Conservation (phyloP, 2,888 invertebrate genomes). For the Napeogenes inachia region DNA sequence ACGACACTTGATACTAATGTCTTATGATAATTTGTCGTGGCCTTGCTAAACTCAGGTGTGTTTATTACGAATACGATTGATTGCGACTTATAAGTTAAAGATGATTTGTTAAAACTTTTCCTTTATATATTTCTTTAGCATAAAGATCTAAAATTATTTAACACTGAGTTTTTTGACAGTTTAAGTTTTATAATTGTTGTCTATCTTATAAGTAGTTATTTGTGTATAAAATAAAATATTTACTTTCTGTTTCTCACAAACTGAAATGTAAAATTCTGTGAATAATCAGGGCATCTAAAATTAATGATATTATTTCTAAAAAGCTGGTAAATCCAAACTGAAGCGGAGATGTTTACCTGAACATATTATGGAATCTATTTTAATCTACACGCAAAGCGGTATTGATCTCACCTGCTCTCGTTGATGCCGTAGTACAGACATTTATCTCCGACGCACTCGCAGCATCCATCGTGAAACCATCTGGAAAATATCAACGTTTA, state of each 20-base stretch:
- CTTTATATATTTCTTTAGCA: too few species aligned
- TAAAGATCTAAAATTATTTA: too few species aligned
- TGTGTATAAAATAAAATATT: too few species aligned
- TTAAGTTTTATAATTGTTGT: too few species aligned
- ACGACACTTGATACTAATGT: constrained; percentile 34
- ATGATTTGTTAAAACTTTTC: too few species aligned
- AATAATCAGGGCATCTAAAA: not conserved
- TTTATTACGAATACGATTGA: constrained; percentile 9
- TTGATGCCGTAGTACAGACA: constrained; percentile 94
- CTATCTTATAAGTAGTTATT: too few species aligned
- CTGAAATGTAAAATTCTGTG: too few species aligned
- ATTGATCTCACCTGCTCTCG: constrained; percentile 81
- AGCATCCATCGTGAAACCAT: constrained; percentile 97
- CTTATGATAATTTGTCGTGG: constrained; percentile 18
- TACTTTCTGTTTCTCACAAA: too few species aligned
- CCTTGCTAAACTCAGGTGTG: constrained; percentile 25
- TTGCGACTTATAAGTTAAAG: not conserved
- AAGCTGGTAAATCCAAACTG: not conserved
- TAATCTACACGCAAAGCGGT: not conserved
- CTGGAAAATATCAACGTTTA: constrained; percentile 71
- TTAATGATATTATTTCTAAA: not conserved
- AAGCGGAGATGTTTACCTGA: constrained; percentile 8
- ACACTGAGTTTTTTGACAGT: too few species aligned
- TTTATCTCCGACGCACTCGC: constrained; percentile 92
- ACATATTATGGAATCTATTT: constrained; percentile 16